Percentiles rank a stretch among this genome's conserved stretches.
Conservation (phyloP, 2,797 vertebrate genomes). For the Rhinogobio ventralis region DNA sequence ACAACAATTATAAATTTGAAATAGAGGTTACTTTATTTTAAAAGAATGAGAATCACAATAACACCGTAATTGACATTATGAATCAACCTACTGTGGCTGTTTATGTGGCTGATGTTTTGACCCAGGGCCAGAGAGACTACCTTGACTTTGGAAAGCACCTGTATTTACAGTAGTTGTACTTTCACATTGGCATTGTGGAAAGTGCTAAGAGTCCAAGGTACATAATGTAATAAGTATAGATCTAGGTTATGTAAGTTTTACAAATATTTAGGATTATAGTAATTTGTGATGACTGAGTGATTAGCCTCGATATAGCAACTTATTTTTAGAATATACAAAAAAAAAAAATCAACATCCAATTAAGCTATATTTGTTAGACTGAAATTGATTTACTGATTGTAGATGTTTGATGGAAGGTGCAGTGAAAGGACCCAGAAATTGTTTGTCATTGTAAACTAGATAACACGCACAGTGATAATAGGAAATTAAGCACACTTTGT, state of each 20-base stretch:
- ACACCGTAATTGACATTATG: not conserved
- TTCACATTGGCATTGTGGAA: slow-evolving; percentile 2
- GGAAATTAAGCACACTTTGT: no score
- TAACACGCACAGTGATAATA: no score
- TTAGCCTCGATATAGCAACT: not conserved
- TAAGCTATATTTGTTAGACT: no score
- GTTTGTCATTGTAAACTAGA: no score
- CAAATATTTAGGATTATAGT: not conserved
- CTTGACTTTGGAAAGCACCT: slow-evolving; percentile 28
- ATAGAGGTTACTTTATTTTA: not conserved
- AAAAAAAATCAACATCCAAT: no score
- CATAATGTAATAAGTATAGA: not conserved
- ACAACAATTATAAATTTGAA: no score
- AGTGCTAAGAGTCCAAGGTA: not conserved
- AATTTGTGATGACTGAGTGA: not conserved
- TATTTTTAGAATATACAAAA: not conserved
- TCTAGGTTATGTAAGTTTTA: not conserved
- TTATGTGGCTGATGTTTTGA: not conserved
- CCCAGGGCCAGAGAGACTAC: not conserved
- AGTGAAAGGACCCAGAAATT: not conserved
- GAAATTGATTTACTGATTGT: not conserved
- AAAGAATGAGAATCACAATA: not conserved
- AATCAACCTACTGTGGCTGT: not conserved
- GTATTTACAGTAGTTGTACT: slow-evolving; percentile 1
- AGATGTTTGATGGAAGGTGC: not conserved